Evolutionary conservation across 2,888 invertebrate genomes (phyloP), one percentile per base, ranked within the genome.

Genomic region (Spialia ferax): DNA sequence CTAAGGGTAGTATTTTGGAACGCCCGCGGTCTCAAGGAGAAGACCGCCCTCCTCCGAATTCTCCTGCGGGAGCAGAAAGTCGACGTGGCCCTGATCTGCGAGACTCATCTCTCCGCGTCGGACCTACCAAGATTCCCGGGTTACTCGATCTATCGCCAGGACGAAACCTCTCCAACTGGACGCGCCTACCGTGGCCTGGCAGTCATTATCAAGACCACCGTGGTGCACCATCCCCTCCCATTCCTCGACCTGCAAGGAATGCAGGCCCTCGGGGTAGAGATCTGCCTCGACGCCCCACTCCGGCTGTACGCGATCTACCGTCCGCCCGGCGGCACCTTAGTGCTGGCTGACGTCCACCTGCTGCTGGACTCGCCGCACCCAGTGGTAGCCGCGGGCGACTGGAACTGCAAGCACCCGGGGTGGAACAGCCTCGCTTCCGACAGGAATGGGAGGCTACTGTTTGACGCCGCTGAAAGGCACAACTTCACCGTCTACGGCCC

Each of bases 401-500:
- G 67, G 18, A 70, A 69, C 54, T 52, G 62, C 22, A 71, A 71
- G 15, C 71, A 72, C 48, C 32, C 68, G 10, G 69, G 35, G 8
- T 72, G 72, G 72, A 67, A 69, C n/a, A 68, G 69, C 20, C 2
- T 8, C 8, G 7, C 10, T 48, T 18, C 57, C 35, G 32, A 35
- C 54, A 15, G 20, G 2, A 50, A 23, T 23, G 52, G 62, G 11
- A 29, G 52, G 8, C 22, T 55, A 4, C 70, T 74, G 0, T 42
- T 68, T n/a, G 42, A 54, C 6, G 69, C 65, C 63, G 54, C 70
- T 1, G 68, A 69, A 10, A 6, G 13, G 1, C 4, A 7, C 3
- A 70, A 66, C 5, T 71, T 54, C 50, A 20, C 10, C 1, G 63
- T 74, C 10, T 5, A 8, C 0, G 72, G 72, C 1, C 70, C 74